These are phyloP conservation scores for Wasmannia auropunctata DNA, from an alignment of 1,140 invertebrate genomes.

Conservation along the genomic window DNA sequence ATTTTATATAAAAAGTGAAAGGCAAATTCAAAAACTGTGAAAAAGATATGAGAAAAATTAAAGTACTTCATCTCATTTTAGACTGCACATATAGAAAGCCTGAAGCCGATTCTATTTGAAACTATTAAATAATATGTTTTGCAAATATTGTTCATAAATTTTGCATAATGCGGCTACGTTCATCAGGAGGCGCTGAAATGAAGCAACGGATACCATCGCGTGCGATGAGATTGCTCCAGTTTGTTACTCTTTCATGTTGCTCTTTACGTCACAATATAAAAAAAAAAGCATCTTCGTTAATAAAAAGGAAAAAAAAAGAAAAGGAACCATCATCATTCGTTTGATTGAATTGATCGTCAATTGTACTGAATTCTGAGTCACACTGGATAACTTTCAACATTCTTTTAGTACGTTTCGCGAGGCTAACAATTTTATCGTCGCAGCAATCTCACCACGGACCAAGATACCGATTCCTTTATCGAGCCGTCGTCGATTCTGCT, in stretches of 20 bases:
- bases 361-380: background rate
- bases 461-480: constrained; percentile 60
- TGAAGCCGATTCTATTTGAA: constrained; percentile 7
- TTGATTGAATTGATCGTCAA: too few species aligned
- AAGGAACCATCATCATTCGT: background rate
- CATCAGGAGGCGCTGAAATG: background rate
- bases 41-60: background rate
- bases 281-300: background rate
- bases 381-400: background rate
- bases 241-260: too few species aligned
- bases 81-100: background rate
- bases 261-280: constrained; percentile 4
- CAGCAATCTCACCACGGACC: constrained; percentile 27
- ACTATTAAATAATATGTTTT: constrained; percentile 4
- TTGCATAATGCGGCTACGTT: background rate
- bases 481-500: constrained; percentile 55
- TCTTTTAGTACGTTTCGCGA: background rate
- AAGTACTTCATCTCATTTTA: background rate
- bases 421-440: background rate
- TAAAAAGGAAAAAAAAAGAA: background rate
- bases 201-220: background rate
- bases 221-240: background rate
- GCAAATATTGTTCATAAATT: background rate
- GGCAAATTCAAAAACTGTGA: background rate
- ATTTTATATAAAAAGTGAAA: background rate